These are phyloP conservation scores for Champsocephalus esox DNA, from an alignment of 2,797 vertebrate genomes.

Conservation along the genomic window DNA sequence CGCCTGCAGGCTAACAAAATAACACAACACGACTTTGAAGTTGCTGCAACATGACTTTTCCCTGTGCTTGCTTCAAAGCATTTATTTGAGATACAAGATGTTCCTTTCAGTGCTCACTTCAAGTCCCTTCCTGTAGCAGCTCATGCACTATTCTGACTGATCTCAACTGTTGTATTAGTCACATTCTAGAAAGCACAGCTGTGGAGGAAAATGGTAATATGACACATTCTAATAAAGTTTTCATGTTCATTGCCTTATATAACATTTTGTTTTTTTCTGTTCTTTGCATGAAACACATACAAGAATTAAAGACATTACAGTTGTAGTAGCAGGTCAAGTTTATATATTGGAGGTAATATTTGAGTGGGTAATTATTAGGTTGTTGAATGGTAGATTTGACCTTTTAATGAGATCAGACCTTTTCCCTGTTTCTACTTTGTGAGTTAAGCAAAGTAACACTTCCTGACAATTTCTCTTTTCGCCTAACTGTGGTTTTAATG, in stretches of 20 bases:
- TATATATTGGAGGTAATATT: neutral
- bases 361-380: neutral
- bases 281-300: neutral
- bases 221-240: neutral
- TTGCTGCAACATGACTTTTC: slow-evolving; percentile 2
- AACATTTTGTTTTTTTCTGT: neutral
- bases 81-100: slow-evolving; percentile 25
- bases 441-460: neutral
- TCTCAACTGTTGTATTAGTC: slow-evolving; percentile 34
- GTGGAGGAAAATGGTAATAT: slow-evolving; percentile 11
- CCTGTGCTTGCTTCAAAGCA: slow-evolving; percentile 3
- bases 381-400: neutral
- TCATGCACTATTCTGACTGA: slow-evolving; percentile 63
- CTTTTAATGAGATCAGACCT: neutral
- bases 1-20: slow-evolving; percentile 1
- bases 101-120: slow-evolving; percentile 40
- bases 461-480: neutral
- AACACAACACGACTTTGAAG: neutral
- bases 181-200: slow-evolving; percentile 32
- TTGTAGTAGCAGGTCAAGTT: neutral
- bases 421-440: neutral
- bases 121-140: slow-evolving; percentile 35
- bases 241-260: neutral
- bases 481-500: neutral
- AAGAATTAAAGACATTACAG: neutral